Evolutionary conservation across 2,888 invertebrate species (phyloP).

Genomic region (Pseudococcus jackbeardsleyi): DNA sequence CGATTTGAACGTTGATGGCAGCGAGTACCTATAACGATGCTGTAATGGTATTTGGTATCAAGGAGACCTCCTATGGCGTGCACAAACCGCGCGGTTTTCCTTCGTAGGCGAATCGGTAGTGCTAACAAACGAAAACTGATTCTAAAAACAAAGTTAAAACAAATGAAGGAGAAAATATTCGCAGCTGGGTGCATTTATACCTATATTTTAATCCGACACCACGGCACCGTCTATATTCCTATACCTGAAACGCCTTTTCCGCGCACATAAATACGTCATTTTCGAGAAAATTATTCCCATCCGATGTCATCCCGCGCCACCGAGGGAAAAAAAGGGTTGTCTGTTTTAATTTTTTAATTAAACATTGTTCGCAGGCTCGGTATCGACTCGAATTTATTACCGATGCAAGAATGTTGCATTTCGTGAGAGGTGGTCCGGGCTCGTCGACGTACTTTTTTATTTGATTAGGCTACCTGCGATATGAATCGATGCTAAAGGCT

Average conservation of each 20-base stretch:
- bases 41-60: slow-evolving; percentile 49
- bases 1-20: neutral
- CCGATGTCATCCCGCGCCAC: slow-evolving; percentile 7
- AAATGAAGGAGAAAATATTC: slow-evolving; percentile 64
- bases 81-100: slow-evolving; percentile 57
- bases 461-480: too few species aligned
- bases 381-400: neutral
- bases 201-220: slow-evolving; percentile 65
- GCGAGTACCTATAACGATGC: neutral
- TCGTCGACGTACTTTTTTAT: neutral
- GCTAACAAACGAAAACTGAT: slow-evolving; percentile 57
- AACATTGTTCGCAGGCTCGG: neutral
- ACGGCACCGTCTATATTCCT: slow-evolving; percentile 56
- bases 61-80: slow-evolving; percentile 60
- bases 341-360: slow-evolving; percentile 39
- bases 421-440: neutral
- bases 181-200: slow-evolving; percentile 63
- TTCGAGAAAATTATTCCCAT: slow-evolving; percentile 21
- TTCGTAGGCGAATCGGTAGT: slow-evolving; percentile 59
- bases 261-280: slow-evolving; percentile 47
- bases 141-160: slow-evolving; percentile 62
- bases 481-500: too few species aligned
- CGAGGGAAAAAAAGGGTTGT: slow-evolving; percentile 13
- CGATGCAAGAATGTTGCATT: neutral
- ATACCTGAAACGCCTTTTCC: slow-evolving; percentile 52